Conservation (phyloP, 2,797 vertebrate species). For the Lerista edwardsae region DNA sequence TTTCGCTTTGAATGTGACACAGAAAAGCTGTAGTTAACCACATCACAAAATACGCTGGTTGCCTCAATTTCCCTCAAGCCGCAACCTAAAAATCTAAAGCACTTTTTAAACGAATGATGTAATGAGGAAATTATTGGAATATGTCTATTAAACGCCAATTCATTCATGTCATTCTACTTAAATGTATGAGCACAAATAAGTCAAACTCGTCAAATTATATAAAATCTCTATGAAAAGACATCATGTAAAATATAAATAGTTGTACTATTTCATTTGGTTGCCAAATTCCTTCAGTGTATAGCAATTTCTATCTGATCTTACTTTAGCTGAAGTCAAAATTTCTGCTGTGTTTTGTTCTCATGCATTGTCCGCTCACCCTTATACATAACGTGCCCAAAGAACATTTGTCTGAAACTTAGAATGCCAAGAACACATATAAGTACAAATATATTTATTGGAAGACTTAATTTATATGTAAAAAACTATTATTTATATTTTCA, state of each 20-base stretch:
- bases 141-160: slow-evolving; percentile 65
- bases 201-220: slow-evolving; percentile 68
- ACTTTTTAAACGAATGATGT: slow-evolving; percentile 69
- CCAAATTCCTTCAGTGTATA: slow-evolving; percentile 68
- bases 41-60: slow-evolving; percentile 62
- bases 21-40: slow-evolving; percentile 63
- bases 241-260: slow-evolving; percentile 68
- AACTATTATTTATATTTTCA: neutral
- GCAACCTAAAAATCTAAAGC: slow-evolving; percentile 63
- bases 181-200: slow-evolving; percentile 66
- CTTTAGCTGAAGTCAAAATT: slow-evolving; percentile 56
- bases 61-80: slow-evolving; percentile 56
- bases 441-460: neutral
- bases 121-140: slow-evolving; percentile 69
- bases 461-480: neutral
- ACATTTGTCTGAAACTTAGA: slow-evolving; percentile 26
- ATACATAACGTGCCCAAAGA: slow-evolving; percentile 26
- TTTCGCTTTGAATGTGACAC: slow-evolving; percentile 71
- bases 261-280: slow-evolving; percentile 53
- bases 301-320: slow-evolving; percentile 71
- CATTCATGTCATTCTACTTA: slow-evolving; percentile 65
- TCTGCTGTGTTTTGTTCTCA: slow-evolving; percentile 54
- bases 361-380: slow-evolving; percentile 51
- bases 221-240: slow-evolving; percentile 61
- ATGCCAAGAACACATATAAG: slow-evolving; percentile 13